phyloP scores from a whole-genome alignment of 1,140 invertebrate genomes.

The Fopius arisanus region DNA sequence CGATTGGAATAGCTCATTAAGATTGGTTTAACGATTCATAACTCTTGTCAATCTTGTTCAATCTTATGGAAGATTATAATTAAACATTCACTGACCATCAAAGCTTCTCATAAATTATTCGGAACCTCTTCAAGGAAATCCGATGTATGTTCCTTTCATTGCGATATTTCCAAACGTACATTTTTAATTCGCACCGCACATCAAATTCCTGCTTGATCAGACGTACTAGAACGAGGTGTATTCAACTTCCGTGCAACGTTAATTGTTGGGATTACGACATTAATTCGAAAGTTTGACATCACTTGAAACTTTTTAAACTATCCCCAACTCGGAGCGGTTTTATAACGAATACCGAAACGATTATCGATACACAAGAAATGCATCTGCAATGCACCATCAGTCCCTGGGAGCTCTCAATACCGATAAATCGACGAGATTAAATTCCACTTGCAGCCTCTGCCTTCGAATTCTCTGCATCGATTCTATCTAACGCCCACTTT shows the following conservation, averaged over 20 bases:
- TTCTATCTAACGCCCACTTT: neutral
- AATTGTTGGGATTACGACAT: neutral
- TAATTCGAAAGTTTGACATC: too few relatives aligned
- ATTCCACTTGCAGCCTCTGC: slow-evolving; percentile 19
- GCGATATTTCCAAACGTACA: neutral
- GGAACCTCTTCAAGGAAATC: neutral
- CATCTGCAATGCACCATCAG: neutral
- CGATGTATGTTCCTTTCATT: neutral
- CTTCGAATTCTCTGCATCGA: slow-evolving; percentile 14
- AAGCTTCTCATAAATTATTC: neutral
- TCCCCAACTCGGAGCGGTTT: neutral
- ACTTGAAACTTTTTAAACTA: too few relatives aligned
- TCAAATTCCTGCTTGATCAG: neutral
- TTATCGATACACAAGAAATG: neutral
- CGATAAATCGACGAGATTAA: slow-evolving; percentile 30
- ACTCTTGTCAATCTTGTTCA: neutral
- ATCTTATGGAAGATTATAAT: neutral
- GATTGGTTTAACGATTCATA: neutral
- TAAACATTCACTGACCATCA: neutral
- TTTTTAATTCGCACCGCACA: neutral
- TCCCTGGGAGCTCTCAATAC: neutral
- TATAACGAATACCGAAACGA: neutral
- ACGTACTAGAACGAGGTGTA: neutral
- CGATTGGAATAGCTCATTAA: neutral
- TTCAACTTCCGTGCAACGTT: neutral